Evolutionary conservation across 2,888 invertebrate genomes (phyloP), one percentile per base, ranked within the genome.

Genomic region (Congeria kusceri): DNA sequence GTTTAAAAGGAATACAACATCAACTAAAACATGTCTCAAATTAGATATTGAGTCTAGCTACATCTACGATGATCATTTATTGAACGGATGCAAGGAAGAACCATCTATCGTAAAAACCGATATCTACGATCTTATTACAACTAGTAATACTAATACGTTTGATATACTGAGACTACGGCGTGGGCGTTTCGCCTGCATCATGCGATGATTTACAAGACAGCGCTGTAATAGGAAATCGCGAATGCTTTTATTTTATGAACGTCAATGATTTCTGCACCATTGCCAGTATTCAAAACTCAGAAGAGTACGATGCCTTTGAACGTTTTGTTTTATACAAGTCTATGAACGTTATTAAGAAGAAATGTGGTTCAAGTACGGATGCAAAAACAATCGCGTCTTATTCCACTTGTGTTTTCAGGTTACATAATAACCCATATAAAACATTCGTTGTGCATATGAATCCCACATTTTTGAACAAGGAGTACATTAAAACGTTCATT

Each of bases 231-330:
- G 25, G 4, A 11, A 18, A 44, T 11, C 20, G 27, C 27, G n/a
- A 2, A 20, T 63, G 63, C 44, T 25, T 63, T 18, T 63, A 63
- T 63, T 63, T 63, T 18, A 25, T 63, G 20, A 46, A 63, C 15
- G 63, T 44, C n/a, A 63, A 39, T 18, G 46, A 63, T 27, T 27
- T 18, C 18, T 63, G 63, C 20, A 32, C 28, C 13, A 32, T 63
- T 27, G 63, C 63, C 23, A 63, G 47, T 25, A 46, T 63, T 44
- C 27, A 20, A 13, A 20, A 7, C 46, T 9, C 27, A 46, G 46
- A 25, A 44, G 46, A 11, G 46, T 63, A 63, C 27, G 47, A 27
- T 20, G 15, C 23, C 11, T 63, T 63, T n/a, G 63, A 63, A 47
- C 20, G 27, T 27, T 27, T 63, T 27, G 46, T 63, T 15, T 27